A percentile compares a stretch with the other conserved stretches of the same genome.
Evolutionary conservation across 2,113 vertebrate genomes (phyloP).

Genomic region (Thryonomys swinderianus): DNA sequence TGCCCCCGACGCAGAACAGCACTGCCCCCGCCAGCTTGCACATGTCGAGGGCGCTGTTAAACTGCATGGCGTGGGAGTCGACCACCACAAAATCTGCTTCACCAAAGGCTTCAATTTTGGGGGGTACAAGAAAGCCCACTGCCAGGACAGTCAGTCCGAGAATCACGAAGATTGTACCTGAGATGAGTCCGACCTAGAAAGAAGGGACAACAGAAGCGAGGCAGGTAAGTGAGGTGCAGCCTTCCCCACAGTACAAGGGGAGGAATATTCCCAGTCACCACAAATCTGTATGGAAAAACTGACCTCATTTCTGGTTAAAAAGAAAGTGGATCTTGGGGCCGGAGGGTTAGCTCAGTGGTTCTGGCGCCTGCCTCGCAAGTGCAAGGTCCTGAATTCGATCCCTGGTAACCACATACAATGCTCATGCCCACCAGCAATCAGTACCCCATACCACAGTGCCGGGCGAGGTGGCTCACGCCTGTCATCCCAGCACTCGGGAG

Average conservation of each 20-base stretch:
- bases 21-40: conserved; percentile 96
- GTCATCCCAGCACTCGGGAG: too few species aligned
- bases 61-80: conserved; percentile 91
- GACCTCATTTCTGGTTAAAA: not conserved
- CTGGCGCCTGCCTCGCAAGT: too few species aligned
- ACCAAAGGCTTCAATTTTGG: conserved; percentile 95
- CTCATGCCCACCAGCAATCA: too few species aligned
- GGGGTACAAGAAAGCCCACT: conserved; percentile 94
- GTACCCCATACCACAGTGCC: too few species aligned
- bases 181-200: conserved; percentile 95
- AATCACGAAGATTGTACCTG: conserved; percentile 92
- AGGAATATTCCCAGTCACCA: too few species aligned
- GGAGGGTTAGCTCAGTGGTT: too few species aligned
- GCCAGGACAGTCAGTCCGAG: conserved; percentile 93
- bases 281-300: not conserved
- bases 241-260: accelerated
- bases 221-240: not conserved
- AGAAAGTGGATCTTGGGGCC: not conserved
- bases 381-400: too few species aligned
- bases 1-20: conserved; percentile 95
- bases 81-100: conserved; percentile 95
- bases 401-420: too few species aligned
- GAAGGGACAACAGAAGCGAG: not conserved
- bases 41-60: conserved; percentile 94
- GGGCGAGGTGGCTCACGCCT: too few species aligned